A percentile compares a stretch with the other conserved stretches of the same genome.
These are phyloP conservation scores for Potamarius usumacintae DNA, from an alignment of 2,113 vertebrate species.

Conservation along the genomic window DNA sequence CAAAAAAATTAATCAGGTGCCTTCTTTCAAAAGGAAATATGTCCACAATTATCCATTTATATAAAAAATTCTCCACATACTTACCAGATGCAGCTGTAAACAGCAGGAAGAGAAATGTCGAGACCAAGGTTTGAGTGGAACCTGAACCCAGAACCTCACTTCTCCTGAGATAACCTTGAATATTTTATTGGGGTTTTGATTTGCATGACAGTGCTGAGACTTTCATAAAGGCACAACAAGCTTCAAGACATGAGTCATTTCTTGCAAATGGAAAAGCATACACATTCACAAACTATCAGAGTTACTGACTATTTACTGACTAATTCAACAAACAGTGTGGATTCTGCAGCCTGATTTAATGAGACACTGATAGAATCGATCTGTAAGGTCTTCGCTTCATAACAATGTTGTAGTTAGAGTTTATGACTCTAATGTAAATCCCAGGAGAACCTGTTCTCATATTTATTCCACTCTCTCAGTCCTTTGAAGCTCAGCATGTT, in stretches of 20 bases:
- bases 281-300: not conserved
- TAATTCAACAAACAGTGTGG: not conserved
- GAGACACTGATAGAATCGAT: not conserved
- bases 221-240: not conserved
- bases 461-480: not conserved
- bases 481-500: not conserved
- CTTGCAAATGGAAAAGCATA: not conserved
- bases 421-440: not conserved
- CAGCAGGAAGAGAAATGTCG: not conserved
- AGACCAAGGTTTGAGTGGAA: not conserved
- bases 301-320: not conserved
- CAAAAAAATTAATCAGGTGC: not conserved
- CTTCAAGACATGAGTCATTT: not conserved
- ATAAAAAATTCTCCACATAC: not conserved
- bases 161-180: not conserved
- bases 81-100: not conserved
- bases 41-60: not conserved
- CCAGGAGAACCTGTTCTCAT: not conserved
- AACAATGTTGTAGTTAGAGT: not conserved
- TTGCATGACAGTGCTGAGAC: no score
- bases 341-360: not conserved
- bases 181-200: not conserved
- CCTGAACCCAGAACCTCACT: not conserved
- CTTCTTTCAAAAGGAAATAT: not conserved
- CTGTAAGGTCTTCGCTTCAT: not conserved